Base-by-base conservation (phyloP, 2,797 vertebrate genomes). In the Benthosema pterotum region DNA sequence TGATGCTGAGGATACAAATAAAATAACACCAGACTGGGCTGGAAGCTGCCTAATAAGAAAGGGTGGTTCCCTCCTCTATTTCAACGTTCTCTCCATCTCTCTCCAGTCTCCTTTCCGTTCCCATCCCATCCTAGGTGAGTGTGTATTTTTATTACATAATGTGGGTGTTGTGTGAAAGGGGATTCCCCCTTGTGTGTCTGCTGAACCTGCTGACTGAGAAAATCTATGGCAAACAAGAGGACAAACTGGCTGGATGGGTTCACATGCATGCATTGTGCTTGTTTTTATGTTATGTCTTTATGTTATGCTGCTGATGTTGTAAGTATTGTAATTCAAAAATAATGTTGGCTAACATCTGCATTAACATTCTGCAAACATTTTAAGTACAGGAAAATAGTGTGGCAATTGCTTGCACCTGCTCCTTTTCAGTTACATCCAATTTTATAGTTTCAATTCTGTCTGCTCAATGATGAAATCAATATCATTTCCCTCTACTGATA, bases 171-270 rank as follows among this genome's bases (percentile, higher is more conserved):
- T 71, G 59, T 77, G 68, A 65, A 80, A 80, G 77, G 69, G 60
- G 63, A 77, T 74, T 42, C 19, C 32, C 42, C 59, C 11, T 13
- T 25, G 50, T 22, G 47, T 52, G 58, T 63, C 64, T 75, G 67
- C 69, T 64, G 66, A 60, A 0, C 18, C 76, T 75, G 77, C 65
- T 58, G 66, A 69, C 66, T 11, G n/a, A 77, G 57, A 51, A 60
- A 49, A 64, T 17, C 18, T 14, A 16, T 74, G 71, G 67, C 55
- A 56, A 38, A 52, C 54, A 78, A 82, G 71, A 74, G 60, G 77
- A 80, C 65, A 78, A 90, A 88, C 87, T 58, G 74, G 87, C 77
- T 80, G 61, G 85, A 72, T 79, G 75, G 49, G 85, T 81, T 71
- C 52, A 25, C 11, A 28, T 25, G 52, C 60, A 52, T 5, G 38